Evolutionary conservation across 2,113 vertebrate genomes (phyloP).

Genomic region (Aramus guarauna): DNA sequence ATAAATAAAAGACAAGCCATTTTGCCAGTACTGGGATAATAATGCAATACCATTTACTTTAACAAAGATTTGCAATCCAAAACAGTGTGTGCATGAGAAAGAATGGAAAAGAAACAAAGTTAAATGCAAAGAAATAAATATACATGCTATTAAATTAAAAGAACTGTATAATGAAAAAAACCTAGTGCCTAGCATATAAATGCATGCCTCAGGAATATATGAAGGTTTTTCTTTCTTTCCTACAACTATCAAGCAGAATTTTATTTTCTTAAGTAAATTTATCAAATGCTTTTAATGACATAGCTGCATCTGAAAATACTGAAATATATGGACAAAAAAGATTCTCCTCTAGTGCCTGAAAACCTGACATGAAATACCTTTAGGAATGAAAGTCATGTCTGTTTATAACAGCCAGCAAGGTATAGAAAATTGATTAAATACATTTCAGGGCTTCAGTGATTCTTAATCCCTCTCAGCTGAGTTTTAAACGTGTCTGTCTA

Average conservation of each 20-base stretch:
- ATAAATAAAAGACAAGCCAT: neutral
- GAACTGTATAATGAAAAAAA: neutral
- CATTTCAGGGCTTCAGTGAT: neutral
- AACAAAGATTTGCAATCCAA: neutral
- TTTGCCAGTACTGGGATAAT: neutral
- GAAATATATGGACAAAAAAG: neutral
- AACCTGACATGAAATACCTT: neutral
- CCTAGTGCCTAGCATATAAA: neutral
- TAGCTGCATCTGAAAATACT: neutral
- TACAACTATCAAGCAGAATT: neutral
- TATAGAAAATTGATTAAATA: constrained; percentile 3
- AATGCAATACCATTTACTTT: neutral
- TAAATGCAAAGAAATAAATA: neutral
- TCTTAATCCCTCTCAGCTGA: neutral
- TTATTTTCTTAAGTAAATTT: neutral
- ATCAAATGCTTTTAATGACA: neutral
- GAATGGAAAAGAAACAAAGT: neutral
- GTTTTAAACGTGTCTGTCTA: neutral
- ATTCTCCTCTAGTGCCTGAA: neutral
- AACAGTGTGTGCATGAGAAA: neutral
- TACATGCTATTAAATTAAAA: neutral
- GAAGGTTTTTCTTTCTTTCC: neutral
- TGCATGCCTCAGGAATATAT: neutral
- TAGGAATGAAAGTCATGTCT: neutral
- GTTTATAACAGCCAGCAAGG: neutral